Evolutionary conservation across 1,140 invertebrate species (phyloP), one percentile per base, ranked within the genome.

Genomic region (Sitophilus oryzae): DNA sequence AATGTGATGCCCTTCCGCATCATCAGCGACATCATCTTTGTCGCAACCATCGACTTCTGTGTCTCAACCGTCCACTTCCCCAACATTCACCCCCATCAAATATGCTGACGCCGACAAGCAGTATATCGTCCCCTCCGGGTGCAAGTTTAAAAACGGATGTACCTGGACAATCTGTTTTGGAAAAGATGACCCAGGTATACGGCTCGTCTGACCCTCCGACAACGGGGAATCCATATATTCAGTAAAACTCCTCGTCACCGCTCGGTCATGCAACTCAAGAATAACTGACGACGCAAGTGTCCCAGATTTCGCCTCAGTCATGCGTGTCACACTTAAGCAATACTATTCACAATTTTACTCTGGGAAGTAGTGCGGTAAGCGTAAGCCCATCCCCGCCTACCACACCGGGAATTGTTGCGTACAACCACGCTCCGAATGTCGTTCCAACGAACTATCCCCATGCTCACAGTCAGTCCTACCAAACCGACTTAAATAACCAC

Each of bases 321-420:
- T 47, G 38, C 15, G 18, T 11, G 23, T 45, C 52, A 22, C n/a
- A 36, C 10, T 25, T 21, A 19, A 20, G 3, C 53, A 67, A 4
- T 65, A 66, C 23, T 54, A 63, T 9, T 20, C 46, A 38, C 35
- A n/a, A 52, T 47, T 67, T 18, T 19, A 43, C 81, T 1, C 65
- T 82, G 55, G 81, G 81, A 11, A 82, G 80, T 22, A 82, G 80
- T 58, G 80, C 78, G 3, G 80, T 79, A 45, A 81, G 79, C 52
- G n/a, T n/a, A n/a, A 77, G 82, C 1, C 82, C 81, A 15, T 81
- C 81, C 19, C 80, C 81, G 5, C 30, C 47, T n/a, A n/a, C n/a
- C n/a, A n/a, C n/a, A n/a, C n/a, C n/a, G n/a, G n/a, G n/a, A n/a
- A n/a, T n/a, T n/a, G n/a, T n/a, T n/a, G n/a, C n/a, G n/a, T n/a